Percentiles rank a stretch among this genome's conserved stretches.
These are phyloP conservation scores for Drosophila stalkeri DNA, from an alignment of 2,888 invertebrate genomes.

Conservation along the genomic window DNA sequence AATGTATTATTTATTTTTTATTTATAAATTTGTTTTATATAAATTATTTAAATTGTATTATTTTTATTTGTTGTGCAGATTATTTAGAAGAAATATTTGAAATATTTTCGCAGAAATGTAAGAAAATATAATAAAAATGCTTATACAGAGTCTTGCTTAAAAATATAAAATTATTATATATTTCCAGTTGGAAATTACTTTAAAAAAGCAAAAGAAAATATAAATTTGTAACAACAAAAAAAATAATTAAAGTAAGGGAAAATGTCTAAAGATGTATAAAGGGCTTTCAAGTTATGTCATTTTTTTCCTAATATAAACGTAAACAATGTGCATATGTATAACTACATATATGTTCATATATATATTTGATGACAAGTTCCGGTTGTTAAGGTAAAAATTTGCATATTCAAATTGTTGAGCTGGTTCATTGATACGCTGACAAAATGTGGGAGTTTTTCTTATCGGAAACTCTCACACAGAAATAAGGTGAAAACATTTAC, in stretches of 20 bases:
- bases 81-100: too few species aligned
- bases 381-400: slow-evolving; percentile 35
- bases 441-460: slow-evolving; percentile 64
- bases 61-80: too few species aligned
- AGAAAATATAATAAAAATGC: too few species aligned
- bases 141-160: too few species aligned
- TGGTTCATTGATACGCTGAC: slow-evolving; percentile 30
- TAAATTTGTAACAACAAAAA: neutral
- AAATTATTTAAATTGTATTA: too few species aligned
- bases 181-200: neutral
- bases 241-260: neutral
- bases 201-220: too few species aligned
- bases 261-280: neutral
- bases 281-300: neutral
- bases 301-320: neutral
- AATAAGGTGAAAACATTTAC: slow-evolving; percentile 7
- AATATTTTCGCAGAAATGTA: too few species aligned
- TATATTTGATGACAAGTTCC: slow-evolving; percentile 32
- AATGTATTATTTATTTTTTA: too few species aligned
- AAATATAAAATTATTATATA: too few species aligned
- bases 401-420: slow-evolving; percentile 44
- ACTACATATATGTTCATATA: neutral
- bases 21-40: too few species aligned
- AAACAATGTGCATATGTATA: neutral
- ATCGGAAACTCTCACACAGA: slow-evolving; percentile 64